Percentiles rank a stretch among this genome's conserved stretches.
These are phyloP conservation scores for Lepidotrigona ventralis DNA, from an alignment of 1,140 invertebrate genomes.

Conservation along the genomic window DNA sequence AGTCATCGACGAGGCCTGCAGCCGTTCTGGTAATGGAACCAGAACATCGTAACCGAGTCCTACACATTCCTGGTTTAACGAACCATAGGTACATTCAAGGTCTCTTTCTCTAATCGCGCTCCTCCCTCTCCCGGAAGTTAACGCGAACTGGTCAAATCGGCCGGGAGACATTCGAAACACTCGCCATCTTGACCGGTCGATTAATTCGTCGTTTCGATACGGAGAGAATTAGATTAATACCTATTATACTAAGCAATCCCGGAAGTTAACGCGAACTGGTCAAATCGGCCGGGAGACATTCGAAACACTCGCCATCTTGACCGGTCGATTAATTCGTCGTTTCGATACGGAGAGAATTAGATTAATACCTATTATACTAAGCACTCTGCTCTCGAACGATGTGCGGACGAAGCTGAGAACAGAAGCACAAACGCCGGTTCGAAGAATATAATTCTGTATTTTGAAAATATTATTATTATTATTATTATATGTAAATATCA, in stretches of 20 bases:
- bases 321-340: neutral
- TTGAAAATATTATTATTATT: no score
- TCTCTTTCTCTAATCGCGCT: slow-evolving; percentile 45
- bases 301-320: neutral
- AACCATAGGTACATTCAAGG: slow-evolving; percentile 58
- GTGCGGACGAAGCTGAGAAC: no score
- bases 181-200: neutral
- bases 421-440: no score
- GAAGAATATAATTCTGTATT: no score
- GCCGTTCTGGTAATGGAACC: slow-evolving; percentile 57
- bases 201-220: neutral
- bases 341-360: slow-evolving; percentile 2
- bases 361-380: neutral
- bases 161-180: neutral
- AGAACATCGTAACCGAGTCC: slow-evolving; percentile 62
- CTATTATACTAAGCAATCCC: neutral
- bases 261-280: no score
- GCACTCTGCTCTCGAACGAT: neutral
- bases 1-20: slow-evolving; percentile 52
- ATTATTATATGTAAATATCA: no score
- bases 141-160: slow-evolving; percentile 42
- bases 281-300: no score
- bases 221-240: neutral
- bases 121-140: slow-evolving; percentile 44
- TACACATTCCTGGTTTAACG: slow-evolving; percentile 62